Evolutionary conservation across 1,140 invertebrate genomes (phyloP), one percentile per base, ranked within the genome.

Genomic region (Heliconius nattereri): DNA sequence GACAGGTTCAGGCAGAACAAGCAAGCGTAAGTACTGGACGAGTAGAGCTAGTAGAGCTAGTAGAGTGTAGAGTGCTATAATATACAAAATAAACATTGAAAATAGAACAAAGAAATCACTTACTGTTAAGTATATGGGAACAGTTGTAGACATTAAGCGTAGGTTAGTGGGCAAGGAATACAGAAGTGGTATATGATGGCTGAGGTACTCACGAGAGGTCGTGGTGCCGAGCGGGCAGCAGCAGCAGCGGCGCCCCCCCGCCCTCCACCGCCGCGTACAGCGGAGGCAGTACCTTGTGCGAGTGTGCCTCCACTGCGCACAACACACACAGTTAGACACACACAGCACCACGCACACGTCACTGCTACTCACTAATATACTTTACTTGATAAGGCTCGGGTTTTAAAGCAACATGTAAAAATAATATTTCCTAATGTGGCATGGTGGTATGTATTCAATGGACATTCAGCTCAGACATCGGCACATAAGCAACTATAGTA

Each of bases 221-320:
- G 73, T 86, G 86, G 76, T 84, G 87, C 72, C 84, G 86, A 75
- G 83, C 83, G 79, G 86, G 86, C 84, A 87, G 84, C 86, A 89
- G 86, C 87, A 91, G 87, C 85, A 85, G 84, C 84, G 85, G 85
- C 81, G 83, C 83, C 78, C 80, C 35, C 74, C 77, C 85, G 81
- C 84, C 84, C 90, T 93, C 90, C 87, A 93, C 88, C 81, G 87
- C 89, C 84, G 91, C 91, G 91, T 89, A 92, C 90, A 93, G 90
- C 88, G 91, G 89, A 81, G 91, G 91, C 90, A 93, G 91, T 87
- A 87, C 90, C 90, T 89, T 91, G 87, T 91, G 89, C 84, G 89
- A 85, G 86, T 87, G 89, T 83, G 85, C 87, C 89, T 93, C 90
- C 90, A 85, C 90, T 91, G 90, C 88, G 87, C 86, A 89, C 86